Evolutionary conservation across 2,888 invertebrate species (phyloP), one percentile per base, ranked within the genome.

Genomic region (Archips xylosteana): DNA sequence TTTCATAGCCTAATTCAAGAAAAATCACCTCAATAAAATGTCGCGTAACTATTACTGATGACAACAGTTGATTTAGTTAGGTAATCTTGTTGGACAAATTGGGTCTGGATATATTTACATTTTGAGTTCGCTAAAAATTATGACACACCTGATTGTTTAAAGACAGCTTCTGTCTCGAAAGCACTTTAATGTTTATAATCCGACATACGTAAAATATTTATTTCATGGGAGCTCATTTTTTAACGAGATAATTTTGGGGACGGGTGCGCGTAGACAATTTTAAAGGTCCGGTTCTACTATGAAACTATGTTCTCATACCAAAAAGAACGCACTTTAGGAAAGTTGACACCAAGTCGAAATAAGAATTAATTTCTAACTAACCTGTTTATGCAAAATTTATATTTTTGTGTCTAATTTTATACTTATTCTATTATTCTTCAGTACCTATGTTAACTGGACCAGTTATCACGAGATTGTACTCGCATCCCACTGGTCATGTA

Each of bases 131-230:
- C 23, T 51, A 49, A 66, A 60, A 36, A 12, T 67, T 32, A 59
- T 60, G 61, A 67, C 47, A 82, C 79, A 82, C 79, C 76, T 80
- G 68, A 78, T 79, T 71, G 78, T 89, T 91, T 92, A 88, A 85
- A 78, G 92, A 93, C 92, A 92, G 90, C 75, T 80, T 87, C 91
- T 92, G 92, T 92, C 93, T 82, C 80, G 81, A 91, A 92, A 93
- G 92, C 93, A 91, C 92, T 92, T 92, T 75, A 82, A 84, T 78
- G 81, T 82, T 83, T 78, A 79, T 78, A 78, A 82, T 45, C 49
- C 34, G 65, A 61, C 49, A 82, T 80, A 81, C 75, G 77, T 81
- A 77, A 82, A 82, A 83, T 83, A 79, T 78, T 80, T 79, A 80
- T 76, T 78, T 63, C 6, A 54, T 23, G 54, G 15, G 23, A 67